These are phyloP conservation scores for Mesorhabditis sp. DNA, from an alignment of 2,888 invertebrate species.

Conservation along the genomic window DNA sequence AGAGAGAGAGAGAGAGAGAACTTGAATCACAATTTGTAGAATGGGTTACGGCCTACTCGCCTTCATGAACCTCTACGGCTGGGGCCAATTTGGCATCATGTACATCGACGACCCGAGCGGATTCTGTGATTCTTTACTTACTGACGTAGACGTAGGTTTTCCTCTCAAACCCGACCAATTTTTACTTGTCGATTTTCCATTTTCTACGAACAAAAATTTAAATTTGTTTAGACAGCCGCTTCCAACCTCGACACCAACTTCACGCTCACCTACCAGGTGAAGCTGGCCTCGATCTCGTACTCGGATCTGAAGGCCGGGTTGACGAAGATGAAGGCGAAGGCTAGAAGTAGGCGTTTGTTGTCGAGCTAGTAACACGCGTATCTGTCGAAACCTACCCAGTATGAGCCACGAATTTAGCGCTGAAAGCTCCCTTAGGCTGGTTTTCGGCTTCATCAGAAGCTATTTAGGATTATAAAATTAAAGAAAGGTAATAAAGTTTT, in stretches of 20 bases:
- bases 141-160: background rate
- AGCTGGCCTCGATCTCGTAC: background rate
- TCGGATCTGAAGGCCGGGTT: background rate
- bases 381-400: no score
- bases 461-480: no score
- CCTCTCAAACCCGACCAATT: no score
- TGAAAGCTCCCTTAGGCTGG: no score
- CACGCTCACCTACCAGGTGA: background rate
- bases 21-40: no score
- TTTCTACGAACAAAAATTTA: background rate
- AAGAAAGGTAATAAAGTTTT: background rate
- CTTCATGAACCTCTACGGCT: background rate
- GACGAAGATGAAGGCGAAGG: constrained; percentile 1
- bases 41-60: background rate
- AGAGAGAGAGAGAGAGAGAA: no score
- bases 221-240: background rate
- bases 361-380: no score
- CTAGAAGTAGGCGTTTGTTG: background rate
- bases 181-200: no score
- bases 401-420: no score
- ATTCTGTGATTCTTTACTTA: background rate
- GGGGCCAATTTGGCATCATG: background rate
- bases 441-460: no score
- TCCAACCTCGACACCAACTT: background rate
- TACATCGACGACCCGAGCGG: background rate